A percentile compares a stretch with the other conserved stretches of the same genome.
Evolutionary conservation across 2,888 invertebrate genomes (phyloP).

Genomic region (Mythimna pallens): DNA sequence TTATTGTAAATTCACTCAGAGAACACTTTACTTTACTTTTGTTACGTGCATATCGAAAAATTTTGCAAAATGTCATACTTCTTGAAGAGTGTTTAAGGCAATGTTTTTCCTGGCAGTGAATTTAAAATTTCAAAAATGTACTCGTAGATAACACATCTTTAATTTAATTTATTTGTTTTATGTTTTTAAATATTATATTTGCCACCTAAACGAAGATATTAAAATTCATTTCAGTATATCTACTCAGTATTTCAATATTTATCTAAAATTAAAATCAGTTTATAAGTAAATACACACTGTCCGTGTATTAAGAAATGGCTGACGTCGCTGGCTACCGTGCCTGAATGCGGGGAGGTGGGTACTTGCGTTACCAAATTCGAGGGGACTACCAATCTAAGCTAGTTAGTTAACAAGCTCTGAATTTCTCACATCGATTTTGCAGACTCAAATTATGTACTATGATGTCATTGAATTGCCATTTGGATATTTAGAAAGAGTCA

Average conservation of each 20-base stretch:
- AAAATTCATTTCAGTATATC: too few relatives aligned
- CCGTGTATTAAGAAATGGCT: conserved; percentile 7
- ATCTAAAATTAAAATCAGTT: neutral
- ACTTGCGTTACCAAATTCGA: conserved; percentile 29
- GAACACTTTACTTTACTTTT: too few relatives aligned
- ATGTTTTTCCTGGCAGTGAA: neutral
- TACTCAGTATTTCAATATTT: too few relatives aligned
- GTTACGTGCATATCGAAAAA: neutral
- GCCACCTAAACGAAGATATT: too few relatives aligned
- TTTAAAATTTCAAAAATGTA: neutral
- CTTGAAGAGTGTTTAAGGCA: neutral
- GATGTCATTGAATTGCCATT: too few relatives aligned
- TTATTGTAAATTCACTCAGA: too few relatives aligned
- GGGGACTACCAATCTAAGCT: conserved; percentile 16
- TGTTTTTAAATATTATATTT: too few relatives aligned
- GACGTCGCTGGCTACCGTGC: conserved; percentile 5
- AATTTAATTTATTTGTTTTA: too few relatives aligned
- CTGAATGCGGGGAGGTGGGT: conserved; percentile 11
- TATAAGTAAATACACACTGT: neutral
- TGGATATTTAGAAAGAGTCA: too few relatives aligned
- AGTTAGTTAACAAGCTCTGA: conserved; percentile 8
- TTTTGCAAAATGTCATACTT: neutral
- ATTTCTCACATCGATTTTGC: neutral
- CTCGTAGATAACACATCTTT: too few relatives aligned
- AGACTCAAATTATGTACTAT: too few relatives aligned